Base-by-base conservation (phyloP, 2,888 invertebrate species). In the Lasioglossum vierecki region DNA sequence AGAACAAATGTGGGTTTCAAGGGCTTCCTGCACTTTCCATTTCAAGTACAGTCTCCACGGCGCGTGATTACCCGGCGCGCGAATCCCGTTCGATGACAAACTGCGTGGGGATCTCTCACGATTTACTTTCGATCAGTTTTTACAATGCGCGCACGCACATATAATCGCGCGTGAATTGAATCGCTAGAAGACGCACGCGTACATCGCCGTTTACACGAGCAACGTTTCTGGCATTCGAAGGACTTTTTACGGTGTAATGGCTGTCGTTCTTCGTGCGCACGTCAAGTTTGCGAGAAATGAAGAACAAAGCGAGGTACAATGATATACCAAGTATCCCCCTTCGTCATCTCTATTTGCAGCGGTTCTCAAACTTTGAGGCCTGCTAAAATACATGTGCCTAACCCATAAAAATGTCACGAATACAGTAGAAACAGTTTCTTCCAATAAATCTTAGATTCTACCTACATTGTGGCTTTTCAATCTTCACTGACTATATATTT, bases 1-100 rank as follows among this genome's bases (percentile, higher is more conserved):
- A 41, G 39, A 35, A 41, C 11, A 70, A 70, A 41, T 73, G 39
- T 49, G 11, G 30, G 18, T 60, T 41, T 71, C 70, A 63, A 66
- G 82, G 82, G 72, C 41, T n/a, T 44, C 26, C 66, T 66, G 46
- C 15, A 83, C 83, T 83, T 82, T 83, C 82, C 53, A 46, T 83
- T 83, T 82, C 57, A 72, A 66, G 39, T 44, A 72, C 46, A 66
- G 53, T 83, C 72, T 76, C 57, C 66, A 76, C 72, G 72, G 57
- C 60, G 63, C 49, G 71, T 26, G 76, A 22, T 39, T 39, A 39
- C 39, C 39, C 72, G 72, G 57, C 60, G 63, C 41, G 71, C 22
- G 76, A 22, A 18, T 44, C 30, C 44, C 76, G 44, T 41, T 72
- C 49, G 49, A 76, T 35, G 46, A 49, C 53, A 60, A 66, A 44